A percentile compares a stretch with the other conserved stretches of the same genome.
Conservation (phyloP, 1,140 invertebrate genomes). For the Drosophila asahinai region DNA sequence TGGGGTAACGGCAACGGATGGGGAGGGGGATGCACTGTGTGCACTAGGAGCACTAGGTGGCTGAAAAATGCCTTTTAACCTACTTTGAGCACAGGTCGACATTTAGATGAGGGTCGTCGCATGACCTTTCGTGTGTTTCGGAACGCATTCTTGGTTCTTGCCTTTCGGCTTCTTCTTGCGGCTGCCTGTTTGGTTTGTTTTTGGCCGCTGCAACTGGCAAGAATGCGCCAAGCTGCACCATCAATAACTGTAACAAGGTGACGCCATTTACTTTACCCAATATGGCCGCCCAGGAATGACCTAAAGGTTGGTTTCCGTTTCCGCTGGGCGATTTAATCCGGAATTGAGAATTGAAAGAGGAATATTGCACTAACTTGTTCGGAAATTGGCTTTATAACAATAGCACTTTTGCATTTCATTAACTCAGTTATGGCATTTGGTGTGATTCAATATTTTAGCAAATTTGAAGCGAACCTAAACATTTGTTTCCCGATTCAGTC, state of each 20-base stretch:
- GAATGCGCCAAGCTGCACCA: conserved; percentile 9
- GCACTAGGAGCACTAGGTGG: conserved; percentile 47
- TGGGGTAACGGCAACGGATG: not conserved
- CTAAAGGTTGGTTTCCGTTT: conserved; percentile 55
- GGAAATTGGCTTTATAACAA: not conserved
- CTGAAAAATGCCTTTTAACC: conserved; percentile 74
- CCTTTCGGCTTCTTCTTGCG: not conserved
- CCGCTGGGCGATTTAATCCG: not conserved
- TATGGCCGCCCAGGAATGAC: conserved; percentile 42
- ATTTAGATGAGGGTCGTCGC: conserved; percentile 76
- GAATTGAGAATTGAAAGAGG: no score
- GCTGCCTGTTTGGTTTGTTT: not conserved
- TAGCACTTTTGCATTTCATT: not conserved
- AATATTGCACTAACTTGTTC: no score
- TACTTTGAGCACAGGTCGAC: conserved; percentile 73
- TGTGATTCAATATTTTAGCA: not conserved
- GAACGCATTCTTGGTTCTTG: conserved; percentile 27
- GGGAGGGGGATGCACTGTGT: conserved; percentile 49
- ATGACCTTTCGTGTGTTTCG: conserved; percentile 71
- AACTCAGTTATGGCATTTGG: not conserved
- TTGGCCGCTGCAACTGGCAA: not conserved
- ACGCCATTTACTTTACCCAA: conserved; percentile 39
- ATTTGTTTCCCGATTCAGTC: no score
- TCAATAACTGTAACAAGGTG: conserved; percentile 11
- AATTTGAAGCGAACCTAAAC: no score